Evolutionary conservation across 2,797 vertebrate genomes (phyloP).

Genomic region (Limosa lapponica): DNA sequence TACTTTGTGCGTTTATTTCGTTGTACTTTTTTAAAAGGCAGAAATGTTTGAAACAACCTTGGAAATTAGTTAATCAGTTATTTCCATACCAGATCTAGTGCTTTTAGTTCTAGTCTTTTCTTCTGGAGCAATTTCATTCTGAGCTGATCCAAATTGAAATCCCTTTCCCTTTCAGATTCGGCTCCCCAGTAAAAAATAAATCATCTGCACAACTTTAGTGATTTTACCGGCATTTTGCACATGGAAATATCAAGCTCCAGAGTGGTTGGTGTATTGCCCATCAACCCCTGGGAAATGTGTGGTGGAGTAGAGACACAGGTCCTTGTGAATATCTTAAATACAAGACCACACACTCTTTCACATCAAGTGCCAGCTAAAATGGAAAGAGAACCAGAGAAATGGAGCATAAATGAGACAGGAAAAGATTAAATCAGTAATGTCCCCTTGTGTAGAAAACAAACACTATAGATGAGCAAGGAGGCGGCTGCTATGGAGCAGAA

Average conservation of each 20-base stretch:
- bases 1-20: not conserved
- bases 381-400: constrained; percentile 26
- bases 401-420: constrained; percentile 26
- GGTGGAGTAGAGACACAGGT: not conserved
- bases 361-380: not conserved
- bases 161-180: not conserved
- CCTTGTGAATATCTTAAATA: not conserved
- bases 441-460: constrained; percentile 9
- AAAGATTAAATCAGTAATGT: not conserved
- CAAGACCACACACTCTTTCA: not conserved
- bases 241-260: not conserved
- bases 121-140: not conserved
- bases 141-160: not conserved
- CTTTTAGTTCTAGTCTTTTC: not conserved
- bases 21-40: not conserved
- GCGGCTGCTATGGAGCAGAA: not conserved
- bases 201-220: not conserved
- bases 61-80: not conserved
- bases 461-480: not conserved
- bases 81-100: not conserved
- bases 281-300: not conserved
- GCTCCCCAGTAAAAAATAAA: not conserved
- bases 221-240: not conserved
- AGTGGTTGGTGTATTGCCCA: not conserved
- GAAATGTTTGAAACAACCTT: not conserved